These are phyloP conservation scores for Mythimna pallens DNA, from an alignment of 2,888 invertebrate genomes.

Conservation along the genomic window DNA sequence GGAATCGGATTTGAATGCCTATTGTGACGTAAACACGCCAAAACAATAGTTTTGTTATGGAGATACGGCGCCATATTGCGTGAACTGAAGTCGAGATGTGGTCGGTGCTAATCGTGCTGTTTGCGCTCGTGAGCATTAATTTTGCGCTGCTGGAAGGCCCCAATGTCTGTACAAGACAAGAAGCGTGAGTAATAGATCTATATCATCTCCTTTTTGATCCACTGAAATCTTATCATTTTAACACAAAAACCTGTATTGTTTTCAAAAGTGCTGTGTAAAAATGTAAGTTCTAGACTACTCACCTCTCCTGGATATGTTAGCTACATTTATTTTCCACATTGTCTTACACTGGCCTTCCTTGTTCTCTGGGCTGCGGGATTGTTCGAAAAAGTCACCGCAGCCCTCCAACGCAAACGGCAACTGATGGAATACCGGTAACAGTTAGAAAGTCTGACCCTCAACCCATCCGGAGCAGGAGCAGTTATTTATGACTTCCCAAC, in stretches of 20 bases:
- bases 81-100: conserved; percentile 80
- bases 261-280: background rate
- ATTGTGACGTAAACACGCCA: conserved; percentile 74
- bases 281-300: too few relatives aligned
- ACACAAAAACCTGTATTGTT: background rate
- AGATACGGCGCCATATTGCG: conserved; percentile 71
- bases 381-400: too few relatives aligned
- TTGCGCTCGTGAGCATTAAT: conserved; percentile 73
- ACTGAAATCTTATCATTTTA: background rate
- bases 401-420: too few relatives aligned
- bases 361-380: too few relatives aligned
- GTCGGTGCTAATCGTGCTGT: conserved; percentile 74
- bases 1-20: conserved; percentile 71
- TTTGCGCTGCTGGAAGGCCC: conserved; percentile 92
- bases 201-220: conserved; percentile 3
- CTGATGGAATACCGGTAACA: too few relatives aligned
- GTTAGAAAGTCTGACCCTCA: too few relatives aligned
- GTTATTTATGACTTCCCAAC: too few relatives aligned
- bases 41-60: conserved; percentile 86
- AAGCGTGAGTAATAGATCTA: conserved; percentile 68
- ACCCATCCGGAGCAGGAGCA: too few relatives aligned
- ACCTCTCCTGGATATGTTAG: background rate
- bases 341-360: too few relatives aligned
- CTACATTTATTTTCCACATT: background rate
- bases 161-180: conserved; percentile 94